Conservation (phyloP, 2,113 vertebrate species). For the Coturnix japonica region DNA sequence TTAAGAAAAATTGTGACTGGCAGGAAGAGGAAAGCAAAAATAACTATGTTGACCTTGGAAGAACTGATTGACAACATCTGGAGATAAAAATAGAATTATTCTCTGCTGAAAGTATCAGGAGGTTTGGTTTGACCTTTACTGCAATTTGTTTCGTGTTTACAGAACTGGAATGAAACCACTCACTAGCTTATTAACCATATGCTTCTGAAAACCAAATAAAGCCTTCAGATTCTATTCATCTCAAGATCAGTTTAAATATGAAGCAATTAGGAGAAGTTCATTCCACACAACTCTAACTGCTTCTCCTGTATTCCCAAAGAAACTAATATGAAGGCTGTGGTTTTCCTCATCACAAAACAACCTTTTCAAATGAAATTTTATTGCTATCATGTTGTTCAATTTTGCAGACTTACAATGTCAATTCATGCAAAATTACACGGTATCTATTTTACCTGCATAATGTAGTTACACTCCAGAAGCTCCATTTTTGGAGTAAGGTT, state of each 20-base stretch:
- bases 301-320: not conserved
- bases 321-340: not conserved
- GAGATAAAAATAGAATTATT: not conserved
- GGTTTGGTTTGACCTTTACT: not conserved
- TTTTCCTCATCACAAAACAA: not conserved
- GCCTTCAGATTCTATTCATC: not conserved
- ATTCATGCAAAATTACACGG: not conserved
- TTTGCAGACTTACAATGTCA: not conserved
- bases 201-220: not conserved
- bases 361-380: not conserved
- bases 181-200: not conserved
- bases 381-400: not conserved
- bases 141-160: not conserved
- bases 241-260: not conserved
- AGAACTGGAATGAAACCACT: not conserved
- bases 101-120: not conserved
- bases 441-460: conserved; percentile 75
- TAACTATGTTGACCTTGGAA: not conserved
- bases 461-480: conserved; percentile 83
- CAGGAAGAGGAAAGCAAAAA: not conserved
- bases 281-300: not conserved
- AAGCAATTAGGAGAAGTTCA: not conserved
- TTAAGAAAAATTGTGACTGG: not conserved
- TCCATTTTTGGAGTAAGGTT: conserved; percentile 81
- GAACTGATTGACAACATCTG: not conserved